A percentile compares a stretch with the other conserved stretches of the same genome.
Conservation (phyloP, 2,797 vertebrate genomes). For the Tokudaia muenninki region DNA sequence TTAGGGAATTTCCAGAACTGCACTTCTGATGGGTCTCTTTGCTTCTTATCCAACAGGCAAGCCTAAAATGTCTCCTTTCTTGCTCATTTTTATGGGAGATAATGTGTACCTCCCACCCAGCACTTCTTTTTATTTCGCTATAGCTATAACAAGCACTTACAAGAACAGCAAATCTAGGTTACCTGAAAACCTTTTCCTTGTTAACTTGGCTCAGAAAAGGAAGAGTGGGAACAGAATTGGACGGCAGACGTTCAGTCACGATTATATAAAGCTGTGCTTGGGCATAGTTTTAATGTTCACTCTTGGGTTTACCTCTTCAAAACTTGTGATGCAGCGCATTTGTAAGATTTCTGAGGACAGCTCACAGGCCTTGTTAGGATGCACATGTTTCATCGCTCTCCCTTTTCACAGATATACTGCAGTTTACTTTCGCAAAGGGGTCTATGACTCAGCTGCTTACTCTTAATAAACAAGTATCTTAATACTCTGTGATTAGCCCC, state of each 20-base stretch:
- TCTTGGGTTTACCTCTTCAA: conserved; percentile 61
- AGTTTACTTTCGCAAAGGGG: conserved; percentile 68
- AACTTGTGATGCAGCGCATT: conserved; percentile 12
- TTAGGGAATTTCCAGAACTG: conserved; percentile 67
- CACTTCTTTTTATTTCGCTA: conserved; percentile 79
- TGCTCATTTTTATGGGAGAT: conserved; percentile 80
- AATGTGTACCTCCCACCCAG: conserved; percentile 78
- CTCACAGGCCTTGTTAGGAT: conserved; percentile 3
- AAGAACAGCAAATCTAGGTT: conserved; percentile 77
- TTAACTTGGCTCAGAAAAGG: conserved; percentile 67
- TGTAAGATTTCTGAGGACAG: conserved; percentile 2
- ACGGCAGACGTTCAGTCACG: conserved; percentile 45
- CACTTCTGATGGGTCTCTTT: conserved; percentile 64
- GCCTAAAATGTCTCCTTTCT: conserved; percentile 75
- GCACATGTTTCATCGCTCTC: neutral
- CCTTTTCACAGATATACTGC: conserved; percentile 2
- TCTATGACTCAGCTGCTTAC: conserved; percentile 68
- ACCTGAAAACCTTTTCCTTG: conserved; percentile 82
- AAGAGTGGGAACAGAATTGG: conserved; percentile 58
- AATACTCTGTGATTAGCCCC: conserved; percentile 77
- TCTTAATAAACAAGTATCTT: conserved; percentile 75
- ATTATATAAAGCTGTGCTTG: conserved; percentile 56
- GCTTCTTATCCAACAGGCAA: conserved; percentile 66
- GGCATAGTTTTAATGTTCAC: conserved; percentile 42
- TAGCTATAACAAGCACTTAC: conserved; percentile 76